Base-by-base conservation (phyloP, 1,140 invertebrate species). In the Dolichoris vasculosae region DNA sequence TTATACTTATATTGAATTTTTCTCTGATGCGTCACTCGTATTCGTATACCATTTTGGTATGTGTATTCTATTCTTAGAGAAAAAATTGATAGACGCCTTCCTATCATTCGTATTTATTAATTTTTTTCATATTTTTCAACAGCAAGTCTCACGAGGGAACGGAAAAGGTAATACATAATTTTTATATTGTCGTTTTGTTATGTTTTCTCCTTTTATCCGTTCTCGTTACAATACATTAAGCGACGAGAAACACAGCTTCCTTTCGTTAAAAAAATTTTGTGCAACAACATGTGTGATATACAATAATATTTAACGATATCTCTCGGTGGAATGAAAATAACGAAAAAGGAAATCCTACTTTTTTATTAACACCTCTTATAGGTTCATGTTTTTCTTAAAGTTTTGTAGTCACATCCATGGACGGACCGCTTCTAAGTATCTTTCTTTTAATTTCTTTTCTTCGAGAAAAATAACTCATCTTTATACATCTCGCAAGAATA, bases 361-460 rank as follows among this genome's bases (percentile, higher is more conserved):
- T 67, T 55, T 48, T 40, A 8, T 48, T 38, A 23, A 38, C 55
- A 30, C 20, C 30, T 51, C 64, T 51, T 55, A 73, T 40, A 43
- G 64, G n/a, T 80, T 59, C 30, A 46, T 85, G 63, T 69, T 35
- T 78, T 76, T 77, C 15, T 55, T 38, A 4, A 26, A 32, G 35
- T 63, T 80, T 82, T 79, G 43, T 86, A 78, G 81, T 86, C 85
- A 73, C 81, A 86, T 86, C 85, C 85, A 86, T 83, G 85, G 85
- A 86, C 85, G 85, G 85, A 83, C 81, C 81, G n/a, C 81, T 11
- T 77, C 26, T 55, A 35, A 73, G 6, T 11, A 38, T 40, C 35
- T 46, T 15, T 30, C 40, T 30, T 35, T 77, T 17, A 51, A 51
- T 75, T 43, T 81, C 69, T 40, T 64, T 55, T 9, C 26, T 26